Evolutionary conservation across 2,797 vertebrate species (phyloP).

Genomic region (Petrocephalus schoutedeni): DNA sequence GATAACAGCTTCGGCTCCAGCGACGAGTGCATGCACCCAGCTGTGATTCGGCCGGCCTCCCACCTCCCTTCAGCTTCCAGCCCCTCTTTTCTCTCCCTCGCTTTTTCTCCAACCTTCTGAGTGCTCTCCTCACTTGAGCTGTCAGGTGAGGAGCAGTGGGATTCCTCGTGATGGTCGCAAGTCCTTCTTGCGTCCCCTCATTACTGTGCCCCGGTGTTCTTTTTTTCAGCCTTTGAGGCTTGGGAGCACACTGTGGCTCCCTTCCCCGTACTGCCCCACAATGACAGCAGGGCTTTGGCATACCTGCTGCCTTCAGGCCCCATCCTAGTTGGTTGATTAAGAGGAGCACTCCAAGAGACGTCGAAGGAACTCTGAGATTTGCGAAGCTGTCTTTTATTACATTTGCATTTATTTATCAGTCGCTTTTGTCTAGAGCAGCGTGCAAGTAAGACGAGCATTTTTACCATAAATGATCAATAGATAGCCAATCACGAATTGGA

Average conservation of each 20-base stretch:
- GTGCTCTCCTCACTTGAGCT: not conserved
- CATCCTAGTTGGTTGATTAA: slow-evolving; percentile 53
- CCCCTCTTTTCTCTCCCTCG: not conserved
- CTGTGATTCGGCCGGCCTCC: not conserved
- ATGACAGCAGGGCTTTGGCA: not conserved
- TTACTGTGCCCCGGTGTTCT: slow-evolving; percentile 1
- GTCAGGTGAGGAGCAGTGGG: not conserved
- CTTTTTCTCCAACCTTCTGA: not conserved
- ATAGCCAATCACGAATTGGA: not conserved
- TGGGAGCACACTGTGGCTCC: slow-evolving; percentile 1
- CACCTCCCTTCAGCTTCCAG: not conserved
- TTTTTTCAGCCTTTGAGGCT: slow-evolving; percentile 19
- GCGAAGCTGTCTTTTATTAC: not conserved
- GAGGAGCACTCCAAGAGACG: slow-evolving; percentile 42
- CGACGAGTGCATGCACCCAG: not conserved
- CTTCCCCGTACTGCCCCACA: not conserved
- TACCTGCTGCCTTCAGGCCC: slow-evolving; percentile 30
- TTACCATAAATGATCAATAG: not conserved
- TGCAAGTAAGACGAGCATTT: not conserved
- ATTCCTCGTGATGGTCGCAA: not conserved
- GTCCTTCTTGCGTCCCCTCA: not conserved
- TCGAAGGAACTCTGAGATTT: slow-evolving; percentile 28
- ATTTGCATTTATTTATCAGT: not conserved
- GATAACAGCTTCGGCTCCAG: not conserved
- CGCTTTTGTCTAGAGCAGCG: not conserved